phyloP scores from a whole-genome alignment of 1,140 invertebrate genomes.

The Macrostomum lignano region DNA sequence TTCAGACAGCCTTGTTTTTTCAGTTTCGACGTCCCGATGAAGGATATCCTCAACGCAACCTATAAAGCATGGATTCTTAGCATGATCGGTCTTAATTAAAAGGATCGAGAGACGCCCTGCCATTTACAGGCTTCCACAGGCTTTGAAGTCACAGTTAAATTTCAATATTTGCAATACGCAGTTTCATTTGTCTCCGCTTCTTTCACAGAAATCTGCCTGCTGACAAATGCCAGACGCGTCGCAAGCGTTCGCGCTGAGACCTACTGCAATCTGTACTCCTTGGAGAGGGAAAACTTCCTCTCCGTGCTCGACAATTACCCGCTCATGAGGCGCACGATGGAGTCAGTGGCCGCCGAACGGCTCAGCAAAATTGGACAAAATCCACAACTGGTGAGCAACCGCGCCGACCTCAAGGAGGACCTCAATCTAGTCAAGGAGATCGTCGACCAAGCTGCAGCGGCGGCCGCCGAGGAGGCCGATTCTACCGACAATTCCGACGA shows the following conservation, averaged over 20 bases:
- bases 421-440: conserved; percentile 21
- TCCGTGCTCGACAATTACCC: conserved; percentile 86
- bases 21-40: no score
- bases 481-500: no score
- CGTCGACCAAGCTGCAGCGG: no score
- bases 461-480: no score
- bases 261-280: conserved; percentile 88
- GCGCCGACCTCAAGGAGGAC: conserved; percentile 34
- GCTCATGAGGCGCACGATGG: conserved; percentile 86
- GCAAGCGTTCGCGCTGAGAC: conserved; percentile 84
- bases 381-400: conserved; percentile 66
- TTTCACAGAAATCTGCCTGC: conserved; percentile 51
- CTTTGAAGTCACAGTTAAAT: no score
- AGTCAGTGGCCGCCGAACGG: conserved; percentile 83
- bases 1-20: no score
- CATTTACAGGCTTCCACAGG: no score
- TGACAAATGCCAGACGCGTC: conserved; percentile 69
- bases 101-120: no score
- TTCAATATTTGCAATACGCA: no score
- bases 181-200: background rate
- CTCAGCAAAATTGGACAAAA: conserved; percentile 95
- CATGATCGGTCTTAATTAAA: no score
- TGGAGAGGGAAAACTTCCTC: conserved; percentile 88
- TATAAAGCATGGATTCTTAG: no score
- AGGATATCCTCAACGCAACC: no score